Base-by-base conservation (phyloP, 2,113 vertebrate species). In the Pagrus major region DNA sequence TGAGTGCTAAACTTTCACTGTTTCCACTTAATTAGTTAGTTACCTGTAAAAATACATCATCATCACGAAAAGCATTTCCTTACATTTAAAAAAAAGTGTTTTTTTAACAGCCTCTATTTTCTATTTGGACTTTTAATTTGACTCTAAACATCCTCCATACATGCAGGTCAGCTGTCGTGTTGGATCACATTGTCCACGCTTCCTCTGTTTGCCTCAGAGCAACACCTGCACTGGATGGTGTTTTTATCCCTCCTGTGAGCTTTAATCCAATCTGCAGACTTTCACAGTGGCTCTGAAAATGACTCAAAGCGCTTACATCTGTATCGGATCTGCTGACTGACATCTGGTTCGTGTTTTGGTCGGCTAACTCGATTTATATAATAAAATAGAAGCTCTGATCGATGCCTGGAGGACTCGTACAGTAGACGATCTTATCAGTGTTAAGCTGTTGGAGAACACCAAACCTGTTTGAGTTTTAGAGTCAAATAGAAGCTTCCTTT, bases 341-440 rank as follows among this genome's bases (percentile, higher is more conserved):
- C 86, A 78, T 87, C 65, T 76, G 82, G 20, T 71, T 58, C 14
- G 21, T 1, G 37, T 76, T 79, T 46, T 2, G n/a, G 20, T 27
- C 49, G 0, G 35, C 31, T 23, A 79, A 78, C 20, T 63, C 4
- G 0, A 37, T 70, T 68, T 46, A 33, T 29, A 29, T 60, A 74
- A 66, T 29, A 16, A 69, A 52, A 67, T 12, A 15, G 27, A 27
- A 23, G 70, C 56, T 4, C 11, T 0, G 15, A 39, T 33, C 37
- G 77, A 37, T 20, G 65, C 47, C 37, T 21, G 35, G 4, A 31
- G 59, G 73, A 46, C 33, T 25, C 12, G 41, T 31, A 25, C 49
- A 63, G 37, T 3, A 54, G 67, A 29, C 0, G 41, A 84, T 78
- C 21, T 58, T 70, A 66, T 80, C 54, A 1, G 51, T 4, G 27